Conservation (phyloP, 2,113 vertebrate species). For the Andinoacara biseriatus region DNA sequence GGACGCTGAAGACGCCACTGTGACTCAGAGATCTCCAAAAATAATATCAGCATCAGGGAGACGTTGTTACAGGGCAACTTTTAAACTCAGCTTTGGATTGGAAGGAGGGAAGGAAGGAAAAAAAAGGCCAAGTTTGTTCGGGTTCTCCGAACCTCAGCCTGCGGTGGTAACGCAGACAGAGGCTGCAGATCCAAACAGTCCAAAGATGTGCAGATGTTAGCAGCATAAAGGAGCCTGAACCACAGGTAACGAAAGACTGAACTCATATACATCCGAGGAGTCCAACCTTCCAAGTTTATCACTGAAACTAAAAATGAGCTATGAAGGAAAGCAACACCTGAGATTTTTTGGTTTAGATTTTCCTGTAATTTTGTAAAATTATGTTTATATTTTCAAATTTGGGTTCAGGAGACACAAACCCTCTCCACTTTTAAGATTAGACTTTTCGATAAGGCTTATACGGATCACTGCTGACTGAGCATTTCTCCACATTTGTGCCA, state of each 20-base stretch:
- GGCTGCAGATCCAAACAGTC: neutral
- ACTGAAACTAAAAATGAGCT: too few relatives aligned
- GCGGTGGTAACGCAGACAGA: neutral
- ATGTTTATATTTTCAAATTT: too few relatives aligned
- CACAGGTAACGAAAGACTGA: neutral
- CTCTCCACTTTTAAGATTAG: neutral
- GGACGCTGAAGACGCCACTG: neutral
- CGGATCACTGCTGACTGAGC: neutral
- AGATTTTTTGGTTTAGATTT: too few relatives aligned
- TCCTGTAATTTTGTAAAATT: too few relatives aligned
- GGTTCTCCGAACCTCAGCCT: neutral
- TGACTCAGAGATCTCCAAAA: too few relatives aligned
- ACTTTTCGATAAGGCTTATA: neutral
- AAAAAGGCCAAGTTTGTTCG: neutral
- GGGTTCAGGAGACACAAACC: too few relatives aligned
- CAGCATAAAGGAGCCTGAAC: neutral
- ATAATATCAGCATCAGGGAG: too few relatives aligned
- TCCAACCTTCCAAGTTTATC: neutral
- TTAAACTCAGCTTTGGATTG: neutral
- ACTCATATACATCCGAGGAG: neutral
- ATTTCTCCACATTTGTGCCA: neutral
- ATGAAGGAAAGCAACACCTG: too few relatives aligned
- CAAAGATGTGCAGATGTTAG: neutral
- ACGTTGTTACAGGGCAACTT: neutral
- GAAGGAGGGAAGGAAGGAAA: too few relatives aligned